Evolutionary conservation across 2,113 vertebrate species (phyloP).

Genomic region (Micronycteris hirsuta): DNA sequence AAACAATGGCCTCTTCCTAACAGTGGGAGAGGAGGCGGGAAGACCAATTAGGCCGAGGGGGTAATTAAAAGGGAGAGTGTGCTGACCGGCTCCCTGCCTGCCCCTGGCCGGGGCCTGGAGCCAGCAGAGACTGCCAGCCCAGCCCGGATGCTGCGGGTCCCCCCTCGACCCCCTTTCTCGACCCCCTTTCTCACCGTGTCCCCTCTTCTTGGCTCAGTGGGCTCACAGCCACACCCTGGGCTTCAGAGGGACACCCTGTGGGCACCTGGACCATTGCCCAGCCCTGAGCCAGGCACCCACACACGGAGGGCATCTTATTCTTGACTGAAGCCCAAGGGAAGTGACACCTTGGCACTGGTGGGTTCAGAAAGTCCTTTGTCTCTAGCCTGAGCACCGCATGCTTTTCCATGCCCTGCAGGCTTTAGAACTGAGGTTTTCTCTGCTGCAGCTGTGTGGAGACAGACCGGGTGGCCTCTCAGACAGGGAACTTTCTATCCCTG

Average conservation of each 20-base stretch:
- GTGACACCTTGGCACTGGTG: neutral
- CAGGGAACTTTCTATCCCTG: neutral
- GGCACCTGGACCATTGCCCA: neutral
- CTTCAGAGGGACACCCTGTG: neutral
- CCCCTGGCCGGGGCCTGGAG: neutral
- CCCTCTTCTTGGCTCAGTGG: neutral
- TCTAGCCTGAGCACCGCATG: neutral
- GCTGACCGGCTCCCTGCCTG: neutral
- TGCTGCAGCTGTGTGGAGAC: neutral
- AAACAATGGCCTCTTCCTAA: conserved; percentile 53
- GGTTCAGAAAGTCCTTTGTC: neutral
- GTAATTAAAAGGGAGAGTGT: conserved; percentile 59
- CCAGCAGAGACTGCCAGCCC: neutral
- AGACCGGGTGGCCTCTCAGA: neutral
- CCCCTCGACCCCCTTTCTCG: neutral
- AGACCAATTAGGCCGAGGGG: conserved; percentile 66
- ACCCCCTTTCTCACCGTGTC: rapidly evolving
- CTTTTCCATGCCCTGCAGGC: neutral
- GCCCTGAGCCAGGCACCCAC: neutral
- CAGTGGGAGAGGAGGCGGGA: neutral
- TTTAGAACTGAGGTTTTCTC: neutral
- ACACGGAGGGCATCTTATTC: neutral
- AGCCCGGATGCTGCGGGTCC: rapidly evolving
- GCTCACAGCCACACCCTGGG: neutral
- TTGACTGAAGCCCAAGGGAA: neutral